Conservation (phyloP, 2,113 vertebrate species). For the Daubentonia madagascariensis region DNA sequence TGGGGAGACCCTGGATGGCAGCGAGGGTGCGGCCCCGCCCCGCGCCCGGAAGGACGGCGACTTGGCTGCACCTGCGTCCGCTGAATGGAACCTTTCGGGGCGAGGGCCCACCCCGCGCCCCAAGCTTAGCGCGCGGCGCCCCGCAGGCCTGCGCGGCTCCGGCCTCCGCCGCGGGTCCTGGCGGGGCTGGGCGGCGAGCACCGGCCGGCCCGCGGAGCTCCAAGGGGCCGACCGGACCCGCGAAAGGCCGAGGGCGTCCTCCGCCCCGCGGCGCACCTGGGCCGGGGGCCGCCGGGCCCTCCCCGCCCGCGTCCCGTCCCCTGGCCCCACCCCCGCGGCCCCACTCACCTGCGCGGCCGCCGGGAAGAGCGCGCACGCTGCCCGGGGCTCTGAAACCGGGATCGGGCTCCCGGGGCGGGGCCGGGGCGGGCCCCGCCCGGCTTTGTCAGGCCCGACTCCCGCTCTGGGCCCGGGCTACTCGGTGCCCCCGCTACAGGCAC, state of each 20-base stretch:
- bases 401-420: neutral
- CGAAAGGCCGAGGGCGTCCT: too few relatives aligned
- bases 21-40: neutral
- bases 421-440: slow-evolving; percentile 19
- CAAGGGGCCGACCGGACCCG: neutral
- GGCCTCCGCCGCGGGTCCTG: neutral
- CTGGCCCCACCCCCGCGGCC: neutral
- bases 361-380: neutral
- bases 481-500: too few relatives aligned
- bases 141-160: neutral
- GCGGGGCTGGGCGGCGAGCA: neutral
- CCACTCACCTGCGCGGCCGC: slow-evolving; percentile 42
- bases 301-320: neutral
- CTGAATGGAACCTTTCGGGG: neutral
- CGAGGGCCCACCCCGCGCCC: neutral
- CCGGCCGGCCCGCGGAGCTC: too few relatives aligned
- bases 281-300: neutral
- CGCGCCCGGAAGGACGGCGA: neutral
- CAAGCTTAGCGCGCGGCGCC: neutral
- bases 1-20: neutral
- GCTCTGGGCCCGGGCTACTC: neutral
- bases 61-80: neutral
- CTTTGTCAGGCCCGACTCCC: neutral
- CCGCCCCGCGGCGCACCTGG: neutral
- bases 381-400: neutral